Evolutionary conservation across 1,140 invertebrate species (phyloP).

Genomic region (Neodiprion fabricii): DNA sequence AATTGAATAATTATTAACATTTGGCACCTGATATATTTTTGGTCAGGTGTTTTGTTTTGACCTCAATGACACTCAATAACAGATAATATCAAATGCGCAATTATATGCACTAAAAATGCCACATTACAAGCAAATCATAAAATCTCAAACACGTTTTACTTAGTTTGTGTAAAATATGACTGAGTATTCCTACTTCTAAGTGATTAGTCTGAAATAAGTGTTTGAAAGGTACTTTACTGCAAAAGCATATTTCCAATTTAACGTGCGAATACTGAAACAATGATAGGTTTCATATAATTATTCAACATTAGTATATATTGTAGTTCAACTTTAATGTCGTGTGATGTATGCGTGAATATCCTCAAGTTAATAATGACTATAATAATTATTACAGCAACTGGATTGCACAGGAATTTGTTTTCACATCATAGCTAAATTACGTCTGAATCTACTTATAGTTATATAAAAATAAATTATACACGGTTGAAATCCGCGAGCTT

Average conservation of each 20-base stretch:
- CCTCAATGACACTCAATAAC: no score
- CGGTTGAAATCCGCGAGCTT: no score
- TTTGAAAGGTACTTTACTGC: not conserved
- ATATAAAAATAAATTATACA: not conserved
- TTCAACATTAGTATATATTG: not conserved
- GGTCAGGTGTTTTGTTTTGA: no score
- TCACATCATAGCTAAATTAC: not conserved
- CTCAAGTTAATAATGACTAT: not conserved
- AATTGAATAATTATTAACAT: no score
- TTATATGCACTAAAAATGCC: no score
- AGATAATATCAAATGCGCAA: no score
- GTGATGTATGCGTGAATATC: not conserved
- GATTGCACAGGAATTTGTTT: constrained; percentile 2
- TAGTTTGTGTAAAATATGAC: no score
- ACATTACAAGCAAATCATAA: no score
- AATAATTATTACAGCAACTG: not conserved
- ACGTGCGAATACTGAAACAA: not conserved
- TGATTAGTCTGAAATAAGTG: no score
- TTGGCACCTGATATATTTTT: no score
- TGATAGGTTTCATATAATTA: not conserved
- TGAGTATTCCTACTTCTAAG: no score
- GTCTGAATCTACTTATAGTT: not conserved
- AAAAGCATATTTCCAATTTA: not conserved
- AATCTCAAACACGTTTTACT: no score
- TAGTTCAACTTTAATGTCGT: constrained; percentile 2